These are phyloP conservation scores for Micronycteris hirsuta DNA, from an alignment of 2,113 vertebrate species.

Conservation along the genomic window DNA sequence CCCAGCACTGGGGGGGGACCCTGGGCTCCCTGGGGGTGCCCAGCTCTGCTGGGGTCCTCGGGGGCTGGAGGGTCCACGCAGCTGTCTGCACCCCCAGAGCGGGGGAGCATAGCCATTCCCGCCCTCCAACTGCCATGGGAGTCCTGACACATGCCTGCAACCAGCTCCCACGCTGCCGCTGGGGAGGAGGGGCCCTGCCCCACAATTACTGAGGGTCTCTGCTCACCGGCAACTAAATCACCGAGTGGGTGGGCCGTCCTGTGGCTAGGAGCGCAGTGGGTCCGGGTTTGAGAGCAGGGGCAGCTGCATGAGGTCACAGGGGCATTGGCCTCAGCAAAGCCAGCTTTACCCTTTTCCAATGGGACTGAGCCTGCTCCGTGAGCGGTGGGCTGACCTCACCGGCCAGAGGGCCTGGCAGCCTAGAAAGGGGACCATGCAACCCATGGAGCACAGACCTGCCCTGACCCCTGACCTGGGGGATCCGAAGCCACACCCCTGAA, in stretches of 20 bases:
- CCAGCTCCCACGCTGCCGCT: accelerated
- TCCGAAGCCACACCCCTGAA: not conserved
- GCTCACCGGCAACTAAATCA: not conserved
- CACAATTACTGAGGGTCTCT: not conserved
- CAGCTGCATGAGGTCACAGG: accelerated
- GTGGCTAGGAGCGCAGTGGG: accelerated
- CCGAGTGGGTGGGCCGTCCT: not conserved
- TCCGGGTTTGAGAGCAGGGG: accelerated
- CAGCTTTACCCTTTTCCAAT: accelerated
- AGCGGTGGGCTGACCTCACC: not conserved
- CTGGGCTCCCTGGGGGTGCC: too few species aligned
- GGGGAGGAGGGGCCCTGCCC: too few species aligned
- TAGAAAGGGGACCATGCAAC: accelerated
- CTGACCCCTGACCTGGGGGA: too few species aligned
- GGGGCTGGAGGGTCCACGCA: accelerated
- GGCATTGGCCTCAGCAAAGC: not conserved
- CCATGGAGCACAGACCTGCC: accelerated
- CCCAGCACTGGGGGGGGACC: not conserved
- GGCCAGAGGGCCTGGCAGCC: not conserved
- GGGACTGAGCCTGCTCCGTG: not conserved
- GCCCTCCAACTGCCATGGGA: not conserved
- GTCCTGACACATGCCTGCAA: not conserved
- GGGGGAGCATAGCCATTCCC: not conserved
- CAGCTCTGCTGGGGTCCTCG: accelerated
- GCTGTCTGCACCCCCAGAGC: not conserved